Conservation (phyloP, 2,888 invertebrate species). For the Operophtera brumata region DNA sequence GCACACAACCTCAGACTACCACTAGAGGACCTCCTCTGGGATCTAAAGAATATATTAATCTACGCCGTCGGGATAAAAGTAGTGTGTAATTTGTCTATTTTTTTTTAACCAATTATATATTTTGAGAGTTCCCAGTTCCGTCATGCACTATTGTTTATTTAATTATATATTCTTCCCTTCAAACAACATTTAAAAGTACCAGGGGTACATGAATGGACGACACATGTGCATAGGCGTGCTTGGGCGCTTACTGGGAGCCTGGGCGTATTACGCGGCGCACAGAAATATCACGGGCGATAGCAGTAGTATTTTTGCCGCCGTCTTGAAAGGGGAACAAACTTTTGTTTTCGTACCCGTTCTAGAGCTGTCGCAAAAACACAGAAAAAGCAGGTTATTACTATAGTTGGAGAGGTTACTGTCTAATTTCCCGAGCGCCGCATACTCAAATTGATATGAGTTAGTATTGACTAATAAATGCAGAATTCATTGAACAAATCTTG, state of each 20-base stretch:
- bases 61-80: not conserved
- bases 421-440: conserved; percentile 19
- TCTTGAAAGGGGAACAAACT: conserved; percentile 87
- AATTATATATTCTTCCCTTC: not conserved
- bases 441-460: conserved; percentile 7
- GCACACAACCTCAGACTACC: too few species aligned
- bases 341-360: conserved; percentile 83
- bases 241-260: conserved; percentile 67
- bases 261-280: conserved; percentile 83
- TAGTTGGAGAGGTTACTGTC: conserved; percentile 19
- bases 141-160: conserved; percentile 10
- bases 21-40: too few species aligned
- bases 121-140: not conserved
- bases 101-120: not conserved
- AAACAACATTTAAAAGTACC: conserved; percentile 37
- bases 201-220: conserved; percentile 45
- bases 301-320: conserved; percentile 87
- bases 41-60: too few species aligned
- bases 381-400: conserved; percentile 52
- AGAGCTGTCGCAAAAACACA: conserved; percentile 79
- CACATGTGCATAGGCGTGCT: conserved; percentile 66
- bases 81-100: not conserved
- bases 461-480: too few species aligned
- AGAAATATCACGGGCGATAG: conserved; percentile 89
- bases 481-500: too few species aligned